Evolutionary conservation across 1,140 invertebrate species (phyloP).

Genomic region (Kradibia gibbosae): DNA sequence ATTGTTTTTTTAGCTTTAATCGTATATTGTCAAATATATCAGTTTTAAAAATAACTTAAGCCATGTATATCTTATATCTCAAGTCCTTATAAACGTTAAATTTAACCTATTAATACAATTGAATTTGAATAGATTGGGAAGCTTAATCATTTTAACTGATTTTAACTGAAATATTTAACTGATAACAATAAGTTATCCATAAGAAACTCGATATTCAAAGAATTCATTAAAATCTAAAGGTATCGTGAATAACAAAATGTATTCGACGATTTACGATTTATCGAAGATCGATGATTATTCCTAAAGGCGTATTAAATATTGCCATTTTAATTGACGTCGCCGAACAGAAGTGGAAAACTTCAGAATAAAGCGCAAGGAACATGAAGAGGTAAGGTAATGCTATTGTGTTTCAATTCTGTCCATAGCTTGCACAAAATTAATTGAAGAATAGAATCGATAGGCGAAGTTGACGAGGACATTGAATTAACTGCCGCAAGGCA

Average conservation of each 20-base stretch:
- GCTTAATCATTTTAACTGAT: neutral
- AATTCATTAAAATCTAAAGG: slow-evolving; percentile 28
- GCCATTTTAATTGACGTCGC: slow-evolving; percentile 41
- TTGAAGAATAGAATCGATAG: slow-evolving; percentile 58
- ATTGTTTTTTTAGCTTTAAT: too few relatives aligned
- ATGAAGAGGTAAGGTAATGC: neutral
- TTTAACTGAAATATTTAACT: neutral
- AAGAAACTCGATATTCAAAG: slow-evolving; percentile 5
- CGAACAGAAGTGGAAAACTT: neutral
- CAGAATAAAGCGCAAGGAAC: slow-evolving; percentile 9
- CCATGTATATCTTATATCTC: too few relatives aligned
- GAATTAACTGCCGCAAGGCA: slow-evolving; percentile 53
- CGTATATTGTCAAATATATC: too few relatives aligned
- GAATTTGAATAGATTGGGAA: neutral
- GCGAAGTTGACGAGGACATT: slow-evolving; percentile 34
- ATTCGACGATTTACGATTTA: slow-evolving; percentile 4
- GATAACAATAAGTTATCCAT: slow-evolving; percentile 6
- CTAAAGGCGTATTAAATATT: slow-evolving; percentile 31
- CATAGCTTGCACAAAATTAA: slow-evolving; percentile 53
- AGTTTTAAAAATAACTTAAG: too few relatives aligned
- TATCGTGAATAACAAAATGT: neutral
- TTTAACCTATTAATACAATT: too few relatives aligned
- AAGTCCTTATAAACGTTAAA: too few relatives aligned
- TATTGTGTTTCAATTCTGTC: slow-evolving; percentile 49
- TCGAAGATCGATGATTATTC: slow-evolving; percentile 39